phyloP scores from a whole-genome alignment of 2,113 vertebrate species.

The Numenius arquata region DNA sequence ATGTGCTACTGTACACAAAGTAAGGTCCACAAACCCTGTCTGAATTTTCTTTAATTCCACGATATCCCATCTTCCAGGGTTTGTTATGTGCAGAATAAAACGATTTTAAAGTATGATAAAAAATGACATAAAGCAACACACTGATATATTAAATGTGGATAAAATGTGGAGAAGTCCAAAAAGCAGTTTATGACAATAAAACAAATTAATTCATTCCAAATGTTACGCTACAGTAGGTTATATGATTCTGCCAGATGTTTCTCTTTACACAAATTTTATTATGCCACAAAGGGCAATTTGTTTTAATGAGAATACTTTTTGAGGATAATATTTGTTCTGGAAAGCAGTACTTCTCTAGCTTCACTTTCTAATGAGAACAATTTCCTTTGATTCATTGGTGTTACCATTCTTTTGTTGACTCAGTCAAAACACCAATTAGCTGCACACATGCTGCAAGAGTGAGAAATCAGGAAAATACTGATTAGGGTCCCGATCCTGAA shows the following conservation, averaged over 20 bases:
- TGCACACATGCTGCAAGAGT: constrained; percentile 29
- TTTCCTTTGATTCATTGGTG: constrained; percentile 70
- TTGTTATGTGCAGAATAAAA: not conserved
- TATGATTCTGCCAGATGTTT: constrained; percentile 72
- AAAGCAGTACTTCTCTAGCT: constrained; percentile 64
- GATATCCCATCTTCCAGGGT: not conserved
- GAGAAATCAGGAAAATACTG: constrained; percentile 5
- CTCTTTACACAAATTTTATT: constrained; percentile 71
- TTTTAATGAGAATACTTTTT: constrained; percentile 74
- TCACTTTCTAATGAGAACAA: constrained; percentile 69
- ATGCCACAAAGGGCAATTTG: constrained; percentile 62
- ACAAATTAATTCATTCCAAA: constrained; percentile 67
- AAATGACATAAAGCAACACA: constrained; percentile 23
- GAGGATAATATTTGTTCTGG: constrained; percentile 70
- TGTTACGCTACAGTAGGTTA: constrained; percentile 58
- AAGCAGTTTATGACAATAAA: constrained; percentile 57
- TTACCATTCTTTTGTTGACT: constrained; percentile 57
- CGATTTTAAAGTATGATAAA: constrained; percentile 22
- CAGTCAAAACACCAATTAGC: constrained; percentile 71
- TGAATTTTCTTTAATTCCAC: not conserved
- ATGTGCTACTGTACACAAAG: not conserved
- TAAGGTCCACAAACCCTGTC: not conserved
- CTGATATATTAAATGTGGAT: constrained; percentile 28
- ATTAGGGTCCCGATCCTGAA: not conserved
- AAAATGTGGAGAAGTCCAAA: constrained; percentile 50